Percentiles rank a stretch among this genome's conserved stretches.
Conservation (phyloP, 2,888 invertebrate species). For the Trachelus tabidus region DNA sequence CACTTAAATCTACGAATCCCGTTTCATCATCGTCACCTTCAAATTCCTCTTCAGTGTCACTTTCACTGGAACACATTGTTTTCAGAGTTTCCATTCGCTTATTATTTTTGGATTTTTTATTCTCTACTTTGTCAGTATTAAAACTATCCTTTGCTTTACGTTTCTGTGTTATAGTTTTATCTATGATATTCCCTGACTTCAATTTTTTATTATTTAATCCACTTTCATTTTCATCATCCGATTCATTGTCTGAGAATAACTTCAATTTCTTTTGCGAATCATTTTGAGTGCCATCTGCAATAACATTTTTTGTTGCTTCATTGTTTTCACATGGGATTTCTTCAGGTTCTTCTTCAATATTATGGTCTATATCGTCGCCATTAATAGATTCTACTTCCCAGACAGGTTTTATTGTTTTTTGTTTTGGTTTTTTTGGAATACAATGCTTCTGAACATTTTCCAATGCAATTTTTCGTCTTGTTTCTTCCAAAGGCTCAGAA, state of each 20-base stretch:
- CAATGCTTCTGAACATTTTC: slow-evolving; percentile 34
- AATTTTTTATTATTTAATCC: neutral
- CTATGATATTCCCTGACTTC: neutral
- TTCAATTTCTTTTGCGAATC: slow-evolving; percentile 29
- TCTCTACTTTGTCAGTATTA: neutral
- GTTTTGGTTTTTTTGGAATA: slow-evolving; percentile 22
- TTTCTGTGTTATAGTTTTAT: neutral
- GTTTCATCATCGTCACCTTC: slow-evolving; percentile 29
- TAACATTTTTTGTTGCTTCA: neutral
- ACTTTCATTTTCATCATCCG: slow-evolving; percentile 12
- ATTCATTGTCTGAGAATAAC: slow-evolving; percentile 36
- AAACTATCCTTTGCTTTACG: neutral
- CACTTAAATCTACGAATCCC: slow-evolving; percentile 33
- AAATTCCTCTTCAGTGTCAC: slow-evolving; percentile 34
- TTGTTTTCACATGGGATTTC: neutral
- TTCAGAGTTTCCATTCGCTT: slow-evolving; percentile 17
- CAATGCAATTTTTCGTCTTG: slow-evolving; percentile 33
- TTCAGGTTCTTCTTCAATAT: slow-evolving; percentile 18
- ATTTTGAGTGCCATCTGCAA: neutral
- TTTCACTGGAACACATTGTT: slow-evolving; percentile 31
- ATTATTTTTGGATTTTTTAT: neutral
- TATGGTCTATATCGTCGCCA: slow-evolving; percentile 23
- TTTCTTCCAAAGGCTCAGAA: slow-evolving; percentile 31
- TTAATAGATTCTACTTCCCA: slow-evolving; percentile 34
- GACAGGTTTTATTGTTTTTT: slow-evolving; percentile 18